Conservation (phyloP, 2,797 vertebrate species). For the Podarcis siculus region DNA sequence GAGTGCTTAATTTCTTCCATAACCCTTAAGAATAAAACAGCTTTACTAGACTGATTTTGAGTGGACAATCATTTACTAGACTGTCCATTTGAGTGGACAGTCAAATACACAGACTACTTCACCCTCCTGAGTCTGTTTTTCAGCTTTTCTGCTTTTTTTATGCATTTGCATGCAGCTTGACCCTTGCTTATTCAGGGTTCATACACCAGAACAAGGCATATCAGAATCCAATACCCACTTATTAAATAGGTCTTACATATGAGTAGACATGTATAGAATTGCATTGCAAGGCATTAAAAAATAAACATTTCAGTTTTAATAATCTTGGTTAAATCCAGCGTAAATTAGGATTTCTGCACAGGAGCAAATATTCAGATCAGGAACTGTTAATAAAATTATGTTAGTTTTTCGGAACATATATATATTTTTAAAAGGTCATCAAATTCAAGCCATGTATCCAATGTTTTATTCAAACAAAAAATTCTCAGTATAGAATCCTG, state of each 20-base stretch:
- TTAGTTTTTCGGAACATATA: background rate
- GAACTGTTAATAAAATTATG: background rate
- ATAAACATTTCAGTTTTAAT: background rate
- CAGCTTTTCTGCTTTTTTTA: too few species aligned
- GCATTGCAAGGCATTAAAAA: background rate
- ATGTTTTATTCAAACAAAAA: background rate
- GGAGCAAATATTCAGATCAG: background rate
- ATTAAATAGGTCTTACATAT: background rate
- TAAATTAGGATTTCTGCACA: rapidly evolving
- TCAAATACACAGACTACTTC: background rate
- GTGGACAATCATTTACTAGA: background rate
- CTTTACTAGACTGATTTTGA: background rate
- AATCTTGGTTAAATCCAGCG: background rate
- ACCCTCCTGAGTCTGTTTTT: background rate
- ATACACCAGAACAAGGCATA: background rate
- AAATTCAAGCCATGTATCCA: background rate
- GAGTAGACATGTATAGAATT: background rate
- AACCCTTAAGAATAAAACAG: background rate
- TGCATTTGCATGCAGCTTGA: background rate
- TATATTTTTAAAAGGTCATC: background rate
- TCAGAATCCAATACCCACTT: too few species aligned
- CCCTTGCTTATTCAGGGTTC: background rate
- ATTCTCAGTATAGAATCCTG: background rate
- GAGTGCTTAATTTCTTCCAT: background rate
- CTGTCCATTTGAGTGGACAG: too few species aligned